A percentile compares a stretch with the other conserved stretches of the same genome.
phyloP scores from a whole-genome alignment of 1,140 invertebrate species.

The Formica selysi region DNA sequence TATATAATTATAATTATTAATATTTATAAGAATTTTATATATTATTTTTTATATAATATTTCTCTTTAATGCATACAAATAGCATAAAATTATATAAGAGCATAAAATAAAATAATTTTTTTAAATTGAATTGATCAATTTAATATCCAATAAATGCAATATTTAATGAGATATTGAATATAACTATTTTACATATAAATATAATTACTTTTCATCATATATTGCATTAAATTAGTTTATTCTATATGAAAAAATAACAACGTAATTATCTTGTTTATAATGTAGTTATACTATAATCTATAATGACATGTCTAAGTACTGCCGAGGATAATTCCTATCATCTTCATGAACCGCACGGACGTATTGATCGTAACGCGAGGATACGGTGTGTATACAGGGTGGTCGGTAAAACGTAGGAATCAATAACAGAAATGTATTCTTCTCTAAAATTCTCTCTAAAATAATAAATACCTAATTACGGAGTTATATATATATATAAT shows the following conservation, averaged over 20 bases:
- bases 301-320: constrained; percentile 38
- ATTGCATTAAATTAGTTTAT: constrained; percentile 16
- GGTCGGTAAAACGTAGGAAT: constrained; percentile 10
- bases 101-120: background rate
- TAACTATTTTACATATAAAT: constrained; percentile 14
- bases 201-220: background rate
- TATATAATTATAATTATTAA: background rate
- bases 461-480: background rate
- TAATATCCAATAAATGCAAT: constrained; percentile 20
- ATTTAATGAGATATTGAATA: background rate
- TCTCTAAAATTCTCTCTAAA: background rate
- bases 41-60: background rate
- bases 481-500: background rate
- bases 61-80: background rate
- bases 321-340: constrained; percentile 49
- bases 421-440: background rate
- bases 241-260: background rate
- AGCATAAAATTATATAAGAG: background rate
- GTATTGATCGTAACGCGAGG: constrained; percentile 44
- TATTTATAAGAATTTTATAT: background rate
- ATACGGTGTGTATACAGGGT: constrained; percentile 5
- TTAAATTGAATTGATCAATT: constrained; percentile 15
- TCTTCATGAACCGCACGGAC: constrained; percentile 41
- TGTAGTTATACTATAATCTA: constrained; percentile 1
- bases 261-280: constrained; percentile 26